Percentiles rank a stretch among this genome's conserved stretches.
Conservation (phyloP, 2,113 vertebrate species). For the Mesembrinibis cayennensis region DNA sequence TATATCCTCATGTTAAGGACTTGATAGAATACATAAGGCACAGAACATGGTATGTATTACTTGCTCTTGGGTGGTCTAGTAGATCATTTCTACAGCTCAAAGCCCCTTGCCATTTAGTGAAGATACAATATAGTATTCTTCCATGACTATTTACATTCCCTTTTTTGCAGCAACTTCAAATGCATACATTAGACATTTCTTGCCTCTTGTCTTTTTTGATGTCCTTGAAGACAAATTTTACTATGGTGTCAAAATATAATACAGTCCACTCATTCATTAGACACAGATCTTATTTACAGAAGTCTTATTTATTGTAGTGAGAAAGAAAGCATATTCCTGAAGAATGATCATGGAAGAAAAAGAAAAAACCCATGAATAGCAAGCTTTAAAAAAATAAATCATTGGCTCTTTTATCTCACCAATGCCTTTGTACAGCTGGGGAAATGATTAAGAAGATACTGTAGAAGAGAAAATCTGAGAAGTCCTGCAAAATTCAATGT, state of each 20-base stretch:
- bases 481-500: neutral
- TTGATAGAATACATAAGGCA: constrained; percentile 44
- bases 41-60: constrained; percentile 1
- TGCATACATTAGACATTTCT: neutral
- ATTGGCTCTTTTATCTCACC: neutral
- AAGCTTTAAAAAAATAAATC: neutral
- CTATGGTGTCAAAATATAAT: constrained; percentile 5
- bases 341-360: neutral
- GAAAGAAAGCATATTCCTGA: neutral
- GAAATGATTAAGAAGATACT: neutral
- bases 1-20: neutral
- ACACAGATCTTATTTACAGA: neutral
- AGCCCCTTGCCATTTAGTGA: neutral
- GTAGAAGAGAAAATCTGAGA: neutral
- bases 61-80: constrained; percentile 44
- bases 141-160: constrained; percentile 28
- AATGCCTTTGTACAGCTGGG: neutral
- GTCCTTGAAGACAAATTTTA: constrained; percentile 3
- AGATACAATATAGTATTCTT: constrained; percentile 50
- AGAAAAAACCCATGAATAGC: neutral
- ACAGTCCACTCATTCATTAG: neutral
- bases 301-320: neutral
- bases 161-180: constrained; percentile 46
- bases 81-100: neutral
- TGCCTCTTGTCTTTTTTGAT: constrained; percentile 12